Evolutionary conservation across 2,797 vertebrate species (phyloP).

Genomic region (Dendrocincla tyrannina): DNA sequence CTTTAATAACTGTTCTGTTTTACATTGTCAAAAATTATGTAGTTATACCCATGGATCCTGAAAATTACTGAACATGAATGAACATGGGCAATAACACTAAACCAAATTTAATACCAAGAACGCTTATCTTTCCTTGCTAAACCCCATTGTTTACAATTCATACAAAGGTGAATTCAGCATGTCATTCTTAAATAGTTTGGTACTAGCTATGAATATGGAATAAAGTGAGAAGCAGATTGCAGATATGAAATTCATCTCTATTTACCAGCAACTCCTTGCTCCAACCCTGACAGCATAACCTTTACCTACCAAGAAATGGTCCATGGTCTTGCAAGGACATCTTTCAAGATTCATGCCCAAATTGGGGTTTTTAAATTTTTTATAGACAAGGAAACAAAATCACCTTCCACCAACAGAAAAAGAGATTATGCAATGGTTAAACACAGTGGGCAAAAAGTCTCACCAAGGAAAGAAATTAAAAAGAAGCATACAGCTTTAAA

Average conservation of each 20-base stretch:
- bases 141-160: not conserved
- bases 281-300: not conserved
- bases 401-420: not conserved
- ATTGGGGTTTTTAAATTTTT: not conserved
- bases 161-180: not conserved
- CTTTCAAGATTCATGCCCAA: not conserved
- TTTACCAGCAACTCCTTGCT: not conserved
- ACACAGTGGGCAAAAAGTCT: not conserved
- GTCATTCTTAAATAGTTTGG: not conserved
- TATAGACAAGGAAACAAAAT: not conserved
- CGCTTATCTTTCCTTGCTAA: not conserved
- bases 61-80: not conserved
- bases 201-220: not conserved
- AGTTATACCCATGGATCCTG: not conserved
- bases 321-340: not conserved
- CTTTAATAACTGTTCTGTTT: not conserved
- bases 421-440: not conserved
- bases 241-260: not conserved
- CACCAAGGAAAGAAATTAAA: not conserved
- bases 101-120: not conserved
- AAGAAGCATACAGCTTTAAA: not conserved
- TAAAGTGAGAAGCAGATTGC: not conserved
- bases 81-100: not conserved
- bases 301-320: not conserved
- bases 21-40: not conserved